These are phyloP conservation scores for Tiphia femorata DNA, from an alignment of 2,888 invertebrate species.

Conservation along the genomic window DNA sequence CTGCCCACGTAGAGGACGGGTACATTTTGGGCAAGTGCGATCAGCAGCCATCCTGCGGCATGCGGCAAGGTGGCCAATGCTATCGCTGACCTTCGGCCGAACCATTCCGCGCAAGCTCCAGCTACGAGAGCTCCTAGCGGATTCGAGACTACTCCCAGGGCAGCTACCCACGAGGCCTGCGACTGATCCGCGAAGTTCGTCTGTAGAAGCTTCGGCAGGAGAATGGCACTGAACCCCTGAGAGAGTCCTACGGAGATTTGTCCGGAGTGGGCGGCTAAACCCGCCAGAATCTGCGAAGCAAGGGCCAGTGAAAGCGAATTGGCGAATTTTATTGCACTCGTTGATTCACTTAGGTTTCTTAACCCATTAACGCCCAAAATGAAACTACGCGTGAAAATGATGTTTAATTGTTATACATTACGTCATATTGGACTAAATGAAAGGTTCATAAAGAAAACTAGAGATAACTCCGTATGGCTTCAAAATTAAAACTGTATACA, in stretches of 20 bases:
- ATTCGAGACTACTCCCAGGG: constrained; percentile 80
- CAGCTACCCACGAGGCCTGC: constrained; percentile 81
- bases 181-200: constrained; percentile 72
- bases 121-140: constrained; percentile 79
- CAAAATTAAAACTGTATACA: background rate
- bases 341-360: too few species aligned
- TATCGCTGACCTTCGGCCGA: constrained; percentile 76
- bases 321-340: background rate
- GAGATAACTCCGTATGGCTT: background rate
- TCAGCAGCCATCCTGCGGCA: constrained; percentile 78
- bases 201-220: constrained; percentile 78
- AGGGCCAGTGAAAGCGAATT: background rate
- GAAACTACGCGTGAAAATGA: background rate
- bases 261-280: constrained; percentile 80
- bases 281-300: constrained; percentile 74
- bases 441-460: background rate
- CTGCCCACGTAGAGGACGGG: constrained; percentile 76
- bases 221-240: constrained; percentile 82
- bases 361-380: background rate
- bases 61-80: constrained; percentile 79
- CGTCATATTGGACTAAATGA: background rate
- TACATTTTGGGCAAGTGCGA: constrained; percentile 76
- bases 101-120: constrained; percentile 77
- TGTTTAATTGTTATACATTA: background rate
- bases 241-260: constrained; percentile 83